Evolutionary conservation across 2,113 vertebrate genomes (phyloP).

Genomic region (Dermatemys mawii): DNA sequence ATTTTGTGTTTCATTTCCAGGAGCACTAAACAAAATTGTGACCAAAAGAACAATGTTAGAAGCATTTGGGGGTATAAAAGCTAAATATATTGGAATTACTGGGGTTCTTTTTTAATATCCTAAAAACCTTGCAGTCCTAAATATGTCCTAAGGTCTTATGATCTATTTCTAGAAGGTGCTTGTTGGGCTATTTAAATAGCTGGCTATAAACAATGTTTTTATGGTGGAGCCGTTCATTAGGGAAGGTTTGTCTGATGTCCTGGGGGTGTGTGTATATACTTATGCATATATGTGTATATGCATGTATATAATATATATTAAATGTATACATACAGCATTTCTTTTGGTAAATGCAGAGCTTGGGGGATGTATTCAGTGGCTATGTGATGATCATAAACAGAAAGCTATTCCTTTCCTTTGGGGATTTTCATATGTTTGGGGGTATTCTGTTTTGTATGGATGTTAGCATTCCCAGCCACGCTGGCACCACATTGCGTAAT

Average conservation of each 20-base stretch:
- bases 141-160: neutral
- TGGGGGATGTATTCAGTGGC: neutral
- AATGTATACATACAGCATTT: neutral
- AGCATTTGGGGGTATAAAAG: constrained; percentile 5
- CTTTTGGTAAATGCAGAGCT: neutral
- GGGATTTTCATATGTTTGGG: constrained; percentile 27
- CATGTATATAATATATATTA: neutral
- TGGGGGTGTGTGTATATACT: neutral
- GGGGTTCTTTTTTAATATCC: constrained; percentile 38
- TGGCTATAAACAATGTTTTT: neutral
- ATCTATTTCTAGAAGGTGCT: neutral
- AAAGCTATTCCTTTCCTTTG: constrained; percentile 44
- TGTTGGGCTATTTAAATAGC: neutral
- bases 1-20: constrained; percentile 8
- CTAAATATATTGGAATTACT: constrained; percentile 24
- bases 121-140: constrained; percentile 34
- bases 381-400: neutral
- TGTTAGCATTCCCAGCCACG: constrained; percentile 62
- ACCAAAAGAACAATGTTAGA: constrained; percentile 2
- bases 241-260: neutral
- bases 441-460: neutral
- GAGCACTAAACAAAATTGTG: neutral
- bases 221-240: constrained; percentile 9
- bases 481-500: constrained; percentile 57
- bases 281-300: neutral